These are phyloP conservation scores for Leucopsar rothschildi DNA, from an alignment of 2,113 vertebrate species.

Conservation along the genomic window DNA sequence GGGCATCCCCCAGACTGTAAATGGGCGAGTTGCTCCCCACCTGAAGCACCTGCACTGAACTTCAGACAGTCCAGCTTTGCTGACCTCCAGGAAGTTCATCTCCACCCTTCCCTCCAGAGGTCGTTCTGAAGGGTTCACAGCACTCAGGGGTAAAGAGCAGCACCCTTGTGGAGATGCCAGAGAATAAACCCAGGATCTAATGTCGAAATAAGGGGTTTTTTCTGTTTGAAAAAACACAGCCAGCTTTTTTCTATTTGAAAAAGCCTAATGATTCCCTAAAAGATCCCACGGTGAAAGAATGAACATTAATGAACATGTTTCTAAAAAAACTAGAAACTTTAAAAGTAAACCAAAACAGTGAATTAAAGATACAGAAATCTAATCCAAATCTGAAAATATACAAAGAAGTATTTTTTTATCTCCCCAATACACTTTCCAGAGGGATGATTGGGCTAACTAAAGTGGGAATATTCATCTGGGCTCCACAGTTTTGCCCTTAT, in stretches of 20 bases:
- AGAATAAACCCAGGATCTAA: background rate
- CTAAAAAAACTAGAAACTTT: background rate
- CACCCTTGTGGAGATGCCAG: background rate
- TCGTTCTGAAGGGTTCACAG: background rate
- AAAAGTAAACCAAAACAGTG: background rate
- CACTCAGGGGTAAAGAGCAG: background rate
- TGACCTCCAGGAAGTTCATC: no score
- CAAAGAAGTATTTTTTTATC: background rate
- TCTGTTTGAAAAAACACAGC: background rate
- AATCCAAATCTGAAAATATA: background rate
- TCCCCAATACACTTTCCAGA: background rate
- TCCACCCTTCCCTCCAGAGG: background rate
- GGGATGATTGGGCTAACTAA: background rate
- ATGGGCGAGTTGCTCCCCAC: fast-evolving
- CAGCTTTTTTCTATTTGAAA: background rate
- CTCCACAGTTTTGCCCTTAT: background rate
- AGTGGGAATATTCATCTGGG: background rate
- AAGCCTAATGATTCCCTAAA: background rate
- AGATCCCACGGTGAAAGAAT: background rate
- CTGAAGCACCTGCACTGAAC: background rate
- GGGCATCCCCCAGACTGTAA: background rate
- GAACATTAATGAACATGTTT: background rate
- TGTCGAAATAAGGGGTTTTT: background rate
- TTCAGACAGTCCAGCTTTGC: background rate
- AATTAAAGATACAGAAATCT: background rate